Conservation (phyloP, 2,888 invertebrate species). For the Clepsis dumicolana region DNA sequence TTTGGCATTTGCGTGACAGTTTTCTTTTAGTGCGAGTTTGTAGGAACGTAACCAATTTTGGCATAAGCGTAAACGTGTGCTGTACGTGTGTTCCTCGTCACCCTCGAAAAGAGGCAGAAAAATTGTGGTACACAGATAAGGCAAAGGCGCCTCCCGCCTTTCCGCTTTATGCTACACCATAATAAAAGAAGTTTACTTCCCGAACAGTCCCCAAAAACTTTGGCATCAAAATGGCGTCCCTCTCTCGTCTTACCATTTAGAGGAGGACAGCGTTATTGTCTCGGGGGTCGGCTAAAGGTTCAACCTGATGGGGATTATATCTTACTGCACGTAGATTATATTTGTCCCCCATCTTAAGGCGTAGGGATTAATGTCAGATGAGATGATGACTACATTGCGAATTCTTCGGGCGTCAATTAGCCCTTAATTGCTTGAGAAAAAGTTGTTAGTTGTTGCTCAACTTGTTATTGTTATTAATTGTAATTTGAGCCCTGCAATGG, state of each 20-base stretch:
- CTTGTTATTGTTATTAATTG: too few relatives aligned
- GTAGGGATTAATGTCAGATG: constrained; percentile 20
- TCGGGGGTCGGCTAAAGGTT: constrained; percentile 11
- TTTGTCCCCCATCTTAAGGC: constrained; percentile 46
- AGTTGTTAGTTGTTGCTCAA: too few relatives aligned
- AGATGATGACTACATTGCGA: constrained; percentile 10
- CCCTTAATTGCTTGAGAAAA: neutral
- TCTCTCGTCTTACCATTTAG: neutral
- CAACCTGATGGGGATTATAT: constrained; percentile 45
- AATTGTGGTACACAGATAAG: too few relatives aligned
- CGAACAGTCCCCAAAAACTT: neutral
- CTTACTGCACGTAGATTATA: constrained; percentile 56
- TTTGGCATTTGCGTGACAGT: too few relatives aligned
- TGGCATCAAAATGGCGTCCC: neutral
- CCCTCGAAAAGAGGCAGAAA: too few relatives aligned
- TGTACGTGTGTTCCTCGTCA: too few relatives aligned
- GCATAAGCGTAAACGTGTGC: too few relatives aligned
- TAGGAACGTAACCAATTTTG: too few relatives aligned
- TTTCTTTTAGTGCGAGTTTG: too few relatives aligned
- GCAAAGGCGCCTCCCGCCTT: too few relatives aligned
- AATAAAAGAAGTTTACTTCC: constrained; percentile 13
- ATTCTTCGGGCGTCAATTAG: neutral
- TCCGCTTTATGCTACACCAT: too few relatives aligned
- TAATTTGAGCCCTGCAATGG: too few relatives aligned
- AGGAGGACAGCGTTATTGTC: neutral